phyloP scores from a whole-genome alignment of 2,113 vertebrate genomes.

The Sinocyclocheilus rhinocerous region DNA sequence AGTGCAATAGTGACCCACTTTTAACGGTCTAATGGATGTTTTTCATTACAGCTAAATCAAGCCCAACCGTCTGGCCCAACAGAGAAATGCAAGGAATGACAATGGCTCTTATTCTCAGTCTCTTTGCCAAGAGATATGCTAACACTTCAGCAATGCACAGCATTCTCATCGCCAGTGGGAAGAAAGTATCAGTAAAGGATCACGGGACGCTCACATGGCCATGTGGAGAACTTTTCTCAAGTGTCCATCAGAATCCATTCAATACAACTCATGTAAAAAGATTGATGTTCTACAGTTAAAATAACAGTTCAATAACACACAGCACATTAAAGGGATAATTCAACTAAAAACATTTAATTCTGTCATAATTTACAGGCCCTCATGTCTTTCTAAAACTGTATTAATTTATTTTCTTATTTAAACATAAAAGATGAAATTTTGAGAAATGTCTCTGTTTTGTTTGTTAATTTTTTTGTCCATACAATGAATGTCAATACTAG shows the following conservation, averaged over 20 bases:
- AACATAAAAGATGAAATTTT: no score
- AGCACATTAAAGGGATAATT: no score
- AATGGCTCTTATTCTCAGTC: slow-evolving; percentile 14
- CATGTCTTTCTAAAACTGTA: no score
- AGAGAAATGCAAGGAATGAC: slow-evolving; percentile 10
- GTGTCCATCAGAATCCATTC: neutral
- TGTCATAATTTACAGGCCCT: no score
- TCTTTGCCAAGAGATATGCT: slow-evolving; percentile 22
- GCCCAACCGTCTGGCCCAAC: neutral
- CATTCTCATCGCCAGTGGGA: neutral
- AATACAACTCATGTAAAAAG: neutral
- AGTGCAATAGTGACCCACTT: neutral
- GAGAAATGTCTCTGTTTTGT: no score
- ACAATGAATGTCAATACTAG: neutral
- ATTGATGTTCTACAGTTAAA: no score
- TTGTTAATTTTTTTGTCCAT: neutral
- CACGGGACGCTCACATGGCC: neutral
- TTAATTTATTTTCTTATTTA: no score
- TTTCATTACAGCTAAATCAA: slow-evolving; percentile 33
- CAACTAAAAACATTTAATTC: no score
- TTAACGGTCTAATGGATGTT: slow-evolving; percentile 35
- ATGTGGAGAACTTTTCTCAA: slow-evolving; percentile 5
- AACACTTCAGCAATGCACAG: slow-evolving; percentile 12
- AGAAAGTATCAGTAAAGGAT: neutral
- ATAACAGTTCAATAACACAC: no score